Conservation (phyloP, 2,888 invertebrate species). For the Rhopalosiphum nymphaeae region DNA sequence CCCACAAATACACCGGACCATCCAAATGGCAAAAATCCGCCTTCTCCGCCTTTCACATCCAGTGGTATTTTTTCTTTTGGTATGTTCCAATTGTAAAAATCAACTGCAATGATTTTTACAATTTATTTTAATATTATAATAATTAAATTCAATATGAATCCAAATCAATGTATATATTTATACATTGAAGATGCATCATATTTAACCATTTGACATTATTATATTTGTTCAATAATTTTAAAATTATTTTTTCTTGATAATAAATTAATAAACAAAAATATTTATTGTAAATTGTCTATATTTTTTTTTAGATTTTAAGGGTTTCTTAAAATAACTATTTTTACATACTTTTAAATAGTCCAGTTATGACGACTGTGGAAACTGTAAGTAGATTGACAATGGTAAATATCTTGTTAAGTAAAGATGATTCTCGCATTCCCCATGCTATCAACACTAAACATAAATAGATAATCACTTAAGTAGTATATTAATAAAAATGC, state of each 20-base stretch:
- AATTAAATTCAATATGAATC: background rate
- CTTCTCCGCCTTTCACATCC: slow-evolving; percentile 76
- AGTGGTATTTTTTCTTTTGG: slow-evolving; percentile 74
- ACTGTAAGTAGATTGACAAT: slow-evolving; percentile 87
- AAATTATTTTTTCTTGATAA: background rate
- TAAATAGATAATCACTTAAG: background rate
- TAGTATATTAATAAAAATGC: background rate
- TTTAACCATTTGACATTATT: background rate
- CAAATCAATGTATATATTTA: background rate
- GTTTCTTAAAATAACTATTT: background rate
- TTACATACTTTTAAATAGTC: slow-evolving; percentile 76
- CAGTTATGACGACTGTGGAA: slow-evolving; percentile 83
- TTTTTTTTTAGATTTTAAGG: background rate
- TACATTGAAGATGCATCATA: background rate
- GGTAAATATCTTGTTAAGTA: slow-evolving; percentile 92
- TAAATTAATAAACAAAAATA: background rate
- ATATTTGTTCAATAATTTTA: background rate
- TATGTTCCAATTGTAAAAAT: slow-evolving; percentile 85
- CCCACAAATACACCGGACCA: slow-evolving; percentile 89
- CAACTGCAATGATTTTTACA: slow-evolving; percentile 73
- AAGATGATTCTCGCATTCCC: slow-evolving; percentile 86
- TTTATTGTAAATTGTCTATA: background rate
- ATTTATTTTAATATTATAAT: background rate
- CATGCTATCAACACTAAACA: slow-evolving; percentile 75
- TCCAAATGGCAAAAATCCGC: slow-evolving; percentile 95